Evolutionary conservation across 2,888 invertebrate genomes (phyloP).

Genomic region (Drosophila paucipuncta): DNA sequence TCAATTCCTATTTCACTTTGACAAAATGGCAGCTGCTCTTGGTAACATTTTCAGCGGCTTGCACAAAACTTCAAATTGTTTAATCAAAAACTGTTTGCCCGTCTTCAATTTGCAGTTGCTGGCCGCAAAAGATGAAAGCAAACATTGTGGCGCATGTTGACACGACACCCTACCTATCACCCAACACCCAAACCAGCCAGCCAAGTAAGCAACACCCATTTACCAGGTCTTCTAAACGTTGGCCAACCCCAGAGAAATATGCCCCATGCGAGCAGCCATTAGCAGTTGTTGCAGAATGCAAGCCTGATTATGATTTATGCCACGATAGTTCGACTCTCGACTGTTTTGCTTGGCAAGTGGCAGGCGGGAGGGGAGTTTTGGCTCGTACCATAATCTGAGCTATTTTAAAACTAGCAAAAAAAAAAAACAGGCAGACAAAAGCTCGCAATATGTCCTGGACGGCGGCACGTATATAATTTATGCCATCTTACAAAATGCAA

Average conservation of each 20-base stretch:
- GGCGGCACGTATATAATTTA: conserved; percentile 75
- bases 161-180: conserved; percentile 24
- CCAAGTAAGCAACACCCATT: background rate
- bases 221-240: background rate
- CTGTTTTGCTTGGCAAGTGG: conserved; percentile 12
- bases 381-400: conserved; percentile 42
- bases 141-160: conserved; percentile 57
- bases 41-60: conserved; percentile 54
- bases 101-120: conserved; percentile 57
- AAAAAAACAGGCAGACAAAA: conserved; percentile 14
- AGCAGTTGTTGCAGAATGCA: conserved; percentile 53
- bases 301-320: conserved; percentile 65
- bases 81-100: conserved; percentile 57
- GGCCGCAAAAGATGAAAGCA: conserved; percentile 62
- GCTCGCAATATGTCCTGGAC: conserved; percentile 51
- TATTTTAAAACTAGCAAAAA: conserved; percentile 47
- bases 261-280: conserved; percentile 59
- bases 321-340: conserved; percentile 44
- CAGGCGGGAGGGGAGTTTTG: background rate
- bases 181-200: background rate
- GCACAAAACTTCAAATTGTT: conserved; percentile 70
- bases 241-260: conserved; percentile 5
- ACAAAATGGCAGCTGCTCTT: conserved; percentile 20
- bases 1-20: conserved; percentile 38
- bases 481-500: conserved; percentile 76